These are phyloP conservation scores for Oophaga pumilio DNA, from an alignment of 2,113 vertebrate genomes.

Conservation along the genomic window DNA sequence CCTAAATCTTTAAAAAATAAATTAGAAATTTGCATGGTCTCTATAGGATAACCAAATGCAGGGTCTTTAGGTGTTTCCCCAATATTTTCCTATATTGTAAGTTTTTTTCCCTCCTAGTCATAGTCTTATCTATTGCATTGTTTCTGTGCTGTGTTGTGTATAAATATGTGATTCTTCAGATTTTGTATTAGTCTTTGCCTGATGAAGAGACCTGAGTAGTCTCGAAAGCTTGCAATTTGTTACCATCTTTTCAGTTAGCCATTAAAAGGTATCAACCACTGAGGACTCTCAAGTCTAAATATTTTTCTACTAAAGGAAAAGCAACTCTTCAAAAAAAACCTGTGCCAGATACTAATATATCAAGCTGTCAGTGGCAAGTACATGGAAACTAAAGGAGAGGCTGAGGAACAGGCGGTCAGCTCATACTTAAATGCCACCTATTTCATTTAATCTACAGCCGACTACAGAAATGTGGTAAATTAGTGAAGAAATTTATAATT, in stretches of 20 bases:
- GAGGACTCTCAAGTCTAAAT: no score
- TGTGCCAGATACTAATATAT: background rate
- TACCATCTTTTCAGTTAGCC: no score
- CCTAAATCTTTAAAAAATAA: background rate
- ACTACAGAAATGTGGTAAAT: background rate
- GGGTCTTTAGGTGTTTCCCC: background rate
- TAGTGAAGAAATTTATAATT: background rate
- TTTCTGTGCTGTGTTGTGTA: no score
- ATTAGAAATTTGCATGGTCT: background rate
- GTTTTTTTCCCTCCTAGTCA: background rate
- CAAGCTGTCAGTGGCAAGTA: background rate
- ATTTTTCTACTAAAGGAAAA: background rate
- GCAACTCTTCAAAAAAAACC: background rate
- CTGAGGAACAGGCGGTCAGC: background rate
- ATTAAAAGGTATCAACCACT: no score
- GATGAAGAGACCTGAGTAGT: no score
- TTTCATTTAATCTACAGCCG: background rate
- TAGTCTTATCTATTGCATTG: no score
- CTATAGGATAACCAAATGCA: background rate
- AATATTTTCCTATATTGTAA: background rate
- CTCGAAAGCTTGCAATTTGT: no score
- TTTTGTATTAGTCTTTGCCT: no score
- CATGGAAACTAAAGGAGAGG: background rate
- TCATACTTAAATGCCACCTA: background rate
- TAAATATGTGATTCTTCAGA: no score